Conservation (phyloP, 2,888 invertebrate species). For the Lissocephala sabroskyi region DNA sequence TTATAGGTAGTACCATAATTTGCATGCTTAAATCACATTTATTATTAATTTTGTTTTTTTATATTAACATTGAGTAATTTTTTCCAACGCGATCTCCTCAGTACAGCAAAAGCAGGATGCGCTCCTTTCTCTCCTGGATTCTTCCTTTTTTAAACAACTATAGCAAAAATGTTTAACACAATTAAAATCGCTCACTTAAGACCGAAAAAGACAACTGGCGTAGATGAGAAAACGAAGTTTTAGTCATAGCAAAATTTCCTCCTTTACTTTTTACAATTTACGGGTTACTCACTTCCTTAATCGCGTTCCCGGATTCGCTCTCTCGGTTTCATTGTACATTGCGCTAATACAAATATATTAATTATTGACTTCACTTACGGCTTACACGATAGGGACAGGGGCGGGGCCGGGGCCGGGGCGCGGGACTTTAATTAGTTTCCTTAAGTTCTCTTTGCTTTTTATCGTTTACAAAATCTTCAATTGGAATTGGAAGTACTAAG, state of each 20-base stretch:
- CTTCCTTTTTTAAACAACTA: too few species aligned
- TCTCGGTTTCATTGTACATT: conserved; percentile 31
- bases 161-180: conserved; percentile 41
- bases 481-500: too few species aligned
- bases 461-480: too few species aligned
- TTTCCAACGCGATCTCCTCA: conserved; percentile 29
- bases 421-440: conserved; percentile 5
- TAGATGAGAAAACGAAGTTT: conserved; percentile 32
- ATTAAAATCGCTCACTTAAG: conserved; percentile 49
- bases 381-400: too few species aligned
- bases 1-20: conserved; percentile 49
- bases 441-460: neutral
- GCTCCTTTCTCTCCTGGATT: too few species aligned
- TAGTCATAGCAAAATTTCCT: conserved; percentile 16
- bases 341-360: conserved; percentile 54
- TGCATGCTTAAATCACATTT: conserved; percentile 59
- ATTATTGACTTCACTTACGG: neutral
- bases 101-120: conserved; percentile 44
- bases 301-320: conserved; percentile 14
- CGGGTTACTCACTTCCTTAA: conserved; percentile 7
- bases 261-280: conserved; percentile 12
- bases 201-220: conserved; percentile 38
- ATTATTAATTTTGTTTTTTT: conserved; percentile 34
- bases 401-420: too few species aligned
- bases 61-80: conserved; percentile 60